Conservation (phyloP, 2,888 invertebrate species). For the Sarcophaga caerulescens region DNA sequence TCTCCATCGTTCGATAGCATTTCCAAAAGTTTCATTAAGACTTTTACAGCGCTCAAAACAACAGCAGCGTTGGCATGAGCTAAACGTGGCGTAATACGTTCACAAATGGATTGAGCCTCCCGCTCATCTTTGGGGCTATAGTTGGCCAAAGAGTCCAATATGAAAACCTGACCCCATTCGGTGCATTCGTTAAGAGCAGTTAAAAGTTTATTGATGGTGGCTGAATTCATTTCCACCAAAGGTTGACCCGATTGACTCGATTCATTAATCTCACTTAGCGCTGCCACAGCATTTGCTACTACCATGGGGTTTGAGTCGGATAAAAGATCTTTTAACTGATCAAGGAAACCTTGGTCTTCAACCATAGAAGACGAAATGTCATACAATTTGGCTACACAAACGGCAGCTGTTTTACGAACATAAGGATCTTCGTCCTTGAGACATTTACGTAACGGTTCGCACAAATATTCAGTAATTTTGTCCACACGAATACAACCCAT, state of each 20-base stretch:
- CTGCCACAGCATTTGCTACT: constrained; percentile 99
- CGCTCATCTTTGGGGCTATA: constrained; percentile 98
- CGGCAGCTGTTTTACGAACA: constrained; percentile 99
- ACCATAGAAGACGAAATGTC: constrained; percentile 93
- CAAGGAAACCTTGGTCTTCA: constrained; percentile 93
- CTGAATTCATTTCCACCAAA: constrained; percentile 96
- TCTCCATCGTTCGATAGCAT: constrained; percentile 96
- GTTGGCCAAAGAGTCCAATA: constrained; percentile 97
- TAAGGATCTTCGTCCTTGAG: constrained; percentile 98
- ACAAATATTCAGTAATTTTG: constrained; percentile 99
- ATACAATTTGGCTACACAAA: constrained; percentile 99
- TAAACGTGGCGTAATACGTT: constrained; percentile 96
- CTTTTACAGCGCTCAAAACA: constrained; percentile 98
- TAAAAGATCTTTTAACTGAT: constrained; percentile 96
- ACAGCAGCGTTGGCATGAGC: constrained; percentile 99
- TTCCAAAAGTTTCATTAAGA: constrained; percentile 98
- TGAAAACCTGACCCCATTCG: constrained; percentile 99
- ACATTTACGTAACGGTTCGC: constrained; percentile 97
- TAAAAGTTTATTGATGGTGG: constrained; percentile 97
- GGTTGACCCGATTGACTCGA: constrained; percentile 97
- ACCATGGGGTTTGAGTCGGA: constrained; percentile 99
- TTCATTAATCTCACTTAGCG: constrained; percentile 98
- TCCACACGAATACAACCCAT: constrained; percentile 99
- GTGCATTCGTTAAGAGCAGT: constrained; percentile 99
- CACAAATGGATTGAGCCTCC: constrained; percentile 99